phyloP scores from a whole-genome alignment of 2,113 vertebrate genomes.

The Illadopsis cleaveri region DNA sequence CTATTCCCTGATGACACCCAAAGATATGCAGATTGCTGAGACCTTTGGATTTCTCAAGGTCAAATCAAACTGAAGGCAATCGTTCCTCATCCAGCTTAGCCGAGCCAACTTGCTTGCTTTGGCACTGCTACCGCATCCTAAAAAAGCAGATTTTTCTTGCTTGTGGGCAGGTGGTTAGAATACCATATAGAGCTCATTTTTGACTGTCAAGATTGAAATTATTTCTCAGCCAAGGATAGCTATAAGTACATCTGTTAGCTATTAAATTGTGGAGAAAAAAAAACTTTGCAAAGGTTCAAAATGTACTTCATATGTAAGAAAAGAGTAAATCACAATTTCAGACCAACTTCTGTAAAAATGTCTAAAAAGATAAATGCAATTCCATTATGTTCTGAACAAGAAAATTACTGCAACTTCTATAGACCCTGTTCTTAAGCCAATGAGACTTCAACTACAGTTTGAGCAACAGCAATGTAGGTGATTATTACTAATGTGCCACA shows the following conservation, averaged over 20 bases:
- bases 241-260: conserved; percentile 73
- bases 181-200: conserved; percentile 71
- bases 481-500: not conserved
- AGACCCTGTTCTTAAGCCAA: not conserved
- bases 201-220: conserved; percentile 72
- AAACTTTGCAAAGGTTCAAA: conserved; percentile 11
- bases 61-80: conserved; percentile 60
- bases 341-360: not conserved
- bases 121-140: conserved; percentile 43
- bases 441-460: not conserved
- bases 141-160: conserved; percentile 65
- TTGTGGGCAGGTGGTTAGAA: conserved; percentile 68
- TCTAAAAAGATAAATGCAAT: not conserved
- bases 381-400: not conserved
- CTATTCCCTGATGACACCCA: not conserved
- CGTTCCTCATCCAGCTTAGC: conserved; percentile 52
- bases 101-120: conserved; percentile 64
- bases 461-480: not conserved
- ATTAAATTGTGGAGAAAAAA: conserved; percentile 62
- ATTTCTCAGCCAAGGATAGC: conserved; percentile 68
- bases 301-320: not conserved
- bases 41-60: conserved; percentile 67
- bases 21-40: conserved; percentile 17
- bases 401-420: not conserved
- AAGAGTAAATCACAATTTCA: not conserved